Conservation (phyloP, 64 coral and sea anemone genomes). For the Stylophora pistillata region DNA sequence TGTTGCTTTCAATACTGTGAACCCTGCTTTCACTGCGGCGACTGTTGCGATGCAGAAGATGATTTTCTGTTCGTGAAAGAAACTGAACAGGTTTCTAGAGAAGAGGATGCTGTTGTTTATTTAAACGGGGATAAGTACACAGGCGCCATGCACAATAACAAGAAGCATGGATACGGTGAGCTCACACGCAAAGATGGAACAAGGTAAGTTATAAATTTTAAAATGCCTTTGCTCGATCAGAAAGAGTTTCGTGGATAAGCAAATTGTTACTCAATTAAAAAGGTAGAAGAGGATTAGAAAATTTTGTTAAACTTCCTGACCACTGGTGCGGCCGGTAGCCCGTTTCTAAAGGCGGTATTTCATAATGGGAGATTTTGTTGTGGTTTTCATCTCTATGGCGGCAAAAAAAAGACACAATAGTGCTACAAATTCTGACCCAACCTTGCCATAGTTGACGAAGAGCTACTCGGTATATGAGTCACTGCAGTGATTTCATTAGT, state of each 20-base stretch:
- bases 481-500: no score
- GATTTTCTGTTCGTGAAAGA: neutral
- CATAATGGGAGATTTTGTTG: no score
- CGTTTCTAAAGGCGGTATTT: neutral
- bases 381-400: no score
- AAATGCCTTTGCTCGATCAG: neutral
- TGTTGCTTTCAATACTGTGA: neutral
- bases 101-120: conserved; percentile 30
- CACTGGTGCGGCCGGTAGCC: neutral
- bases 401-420: no score
- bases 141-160: conserved; percentile 19
- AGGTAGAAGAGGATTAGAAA: neutral
- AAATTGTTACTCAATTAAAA: neutral
- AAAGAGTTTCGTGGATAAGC: neutral
- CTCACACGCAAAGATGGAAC: conserved; percentile 38
- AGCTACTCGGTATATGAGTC: no score
- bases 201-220: conserved; percentile 2
- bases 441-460: no score
- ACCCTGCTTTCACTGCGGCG: conserved; percentile 46
- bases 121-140: conserved; percentile 31
- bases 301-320: neutral
- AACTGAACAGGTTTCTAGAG: neutral
- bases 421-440: no score
- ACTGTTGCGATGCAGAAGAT: conserved; percentile 59
- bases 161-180: conserved; percentile 61